These are phyloP conservation scores for Thysanoteuthis rhombus DNA, from an alignment of 2,888 invertebrate species.

Conservation along the genomic window DNA sequence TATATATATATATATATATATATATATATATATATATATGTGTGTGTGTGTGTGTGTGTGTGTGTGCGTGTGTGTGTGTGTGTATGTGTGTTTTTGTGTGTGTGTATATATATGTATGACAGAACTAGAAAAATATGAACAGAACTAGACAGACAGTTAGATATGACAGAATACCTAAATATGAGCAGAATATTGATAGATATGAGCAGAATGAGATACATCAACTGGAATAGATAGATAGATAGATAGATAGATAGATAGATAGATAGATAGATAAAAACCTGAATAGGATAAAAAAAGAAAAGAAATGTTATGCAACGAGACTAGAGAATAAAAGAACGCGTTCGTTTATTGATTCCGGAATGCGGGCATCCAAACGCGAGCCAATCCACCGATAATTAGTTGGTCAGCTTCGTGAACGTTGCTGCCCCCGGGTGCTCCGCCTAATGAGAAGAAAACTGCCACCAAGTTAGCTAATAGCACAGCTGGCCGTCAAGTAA, in stretches of 20 bases:
- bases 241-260: background rate
- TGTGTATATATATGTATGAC: no score
- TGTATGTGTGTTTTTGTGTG: no score
- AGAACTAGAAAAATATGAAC: no score
- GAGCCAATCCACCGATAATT: background rate
- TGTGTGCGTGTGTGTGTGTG: no score
- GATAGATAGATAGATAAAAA: background rate
- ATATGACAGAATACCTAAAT: no score
- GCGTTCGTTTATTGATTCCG: conserved; percentile 12
- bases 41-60: no score
- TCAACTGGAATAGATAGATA: background rate
- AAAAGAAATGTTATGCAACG: background rate
- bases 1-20: no score
- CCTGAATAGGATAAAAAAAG: background rate
- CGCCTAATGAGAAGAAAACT: background rate
- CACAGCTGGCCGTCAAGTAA: conserved; percentile 12
- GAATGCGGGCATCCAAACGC: background rate
- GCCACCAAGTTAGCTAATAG: background rate
- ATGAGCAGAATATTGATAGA: no score
- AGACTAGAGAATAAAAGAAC: background rate
- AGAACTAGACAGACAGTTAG: no score
- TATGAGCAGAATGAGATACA: background rate
- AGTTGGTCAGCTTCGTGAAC: background rate
- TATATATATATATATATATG: no score
- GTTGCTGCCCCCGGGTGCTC: background rate